Percentiles rank a stretch among this genome's conserved stretches.
These are phyloP conservation scores for Siniperca obscura DNA, from an alignment of 2,797 vertebrate species.

Conservation along the genomic window DNA sequence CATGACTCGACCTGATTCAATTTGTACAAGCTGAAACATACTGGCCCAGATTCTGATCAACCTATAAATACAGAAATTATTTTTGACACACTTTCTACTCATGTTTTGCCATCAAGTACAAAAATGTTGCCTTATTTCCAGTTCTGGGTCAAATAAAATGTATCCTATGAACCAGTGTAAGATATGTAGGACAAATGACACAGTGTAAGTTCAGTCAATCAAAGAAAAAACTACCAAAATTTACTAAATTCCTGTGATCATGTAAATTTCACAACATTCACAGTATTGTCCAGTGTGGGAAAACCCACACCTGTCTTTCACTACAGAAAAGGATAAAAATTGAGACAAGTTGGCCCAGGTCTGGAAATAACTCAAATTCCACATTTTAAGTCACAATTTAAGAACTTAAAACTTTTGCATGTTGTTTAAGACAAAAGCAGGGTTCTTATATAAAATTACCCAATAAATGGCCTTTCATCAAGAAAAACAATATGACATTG, in stretches of 20 bases:
- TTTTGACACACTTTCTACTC: constrained; percentile 4
- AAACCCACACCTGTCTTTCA: constrained; percentile 3
- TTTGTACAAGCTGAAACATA: constrained; percentile 13
- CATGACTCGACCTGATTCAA: constrained; percentile 23
- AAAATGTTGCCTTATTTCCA: constrained; percentile 32
- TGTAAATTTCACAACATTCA: constrained; percentile 25
- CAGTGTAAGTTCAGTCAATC: constrained; percentile 20
- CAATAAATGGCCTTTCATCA: constrained; percentile 35
- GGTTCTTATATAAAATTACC: constrained; percentile 47
- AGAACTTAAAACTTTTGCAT: constrained; percentile 28
- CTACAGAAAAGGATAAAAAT: constrained; percentile 9
- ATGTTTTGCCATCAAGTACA: constrained; percentile 14
- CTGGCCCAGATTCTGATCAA: constrained; percentile 18
- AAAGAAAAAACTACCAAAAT: constrained; percentile 7
- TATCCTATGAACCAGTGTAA: background rate
- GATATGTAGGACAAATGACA: constrained; percentile 14
- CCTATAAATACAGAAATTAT: constrained; percentile 2
- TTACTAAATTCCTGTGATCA: background rate
- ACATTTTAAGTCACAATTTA: constrained; percentile 22
- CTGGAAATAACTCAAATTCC: constrained; percentile 29
- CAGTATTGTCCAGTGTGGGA: constrained; percentile 32
- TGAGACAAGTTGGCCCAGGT: constrained; percentile 5
- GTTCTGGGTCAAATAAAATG: constrained; percentile 21
- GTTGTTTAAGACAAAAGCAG: constrained; percentile 48
- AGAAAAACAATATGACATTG: constrained; percentile 52